phyloP scores from a whole-genome alignment of 1,140 invertebrate genomes.

The Caerostris extrusa region DNA sequence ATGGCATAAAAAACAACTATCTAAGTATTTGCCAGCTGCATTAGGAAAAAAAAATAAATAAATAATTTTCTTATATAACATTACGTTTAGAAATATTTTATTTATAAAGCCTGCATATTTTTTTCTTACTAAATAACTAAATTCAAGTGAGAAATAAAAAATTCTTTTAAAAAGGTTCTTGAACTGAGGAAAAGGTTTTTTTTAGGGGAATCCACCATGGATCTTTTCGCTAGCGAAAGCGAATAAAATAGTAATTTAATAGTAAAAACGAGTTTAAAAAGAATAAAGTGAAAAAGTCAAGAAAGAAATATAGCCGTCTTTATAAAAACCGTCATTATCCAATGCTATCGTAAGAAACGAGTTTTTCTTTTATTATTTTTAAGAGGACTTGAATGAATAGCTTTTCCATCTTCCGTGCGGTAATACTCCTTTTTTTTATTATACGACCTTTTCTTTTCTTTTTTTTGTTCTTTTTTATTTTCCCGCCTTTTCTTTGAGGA shows the following conservation, averaged over 20 bases:
- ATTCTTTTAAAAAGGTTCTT: too few relatives aligned
- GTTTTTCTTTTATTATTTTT: neutral
- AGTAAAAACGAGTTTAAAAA: neutral
- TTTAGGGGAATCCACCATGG: too few relatives aligned
- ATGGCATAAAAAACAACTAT: too few relatives aligned
- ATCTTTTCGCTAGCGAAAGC: neutral
- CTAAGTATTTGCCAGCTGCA: too few relatives aligned
- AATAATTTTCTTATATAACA: too few relatives aligned
- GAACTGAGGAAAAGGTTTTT: too few relatives aligned
- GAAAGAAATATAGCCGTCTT: slow-evolving; percentile 5
- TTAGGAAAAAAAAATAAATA: too few relatives aligned
- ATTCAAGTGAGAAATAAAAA: too few relatives aligned
- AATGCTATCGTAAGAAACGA: slow-evolving; percentile 12
- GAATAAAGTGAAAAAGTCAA: neutral
- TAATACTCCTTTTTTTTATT: slow-evolving; percentile 24
- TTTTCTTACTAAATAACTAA: too few relatives aligned
- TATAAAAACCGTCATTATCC: slow-evolving; percentile 24
- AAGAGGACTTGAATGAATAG: neutral
- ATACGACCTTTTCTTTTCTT: neutral
- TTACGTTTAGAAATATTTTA: too few relatives aligned
- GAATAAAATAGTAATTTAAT: neutral
- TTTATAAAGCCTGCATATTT: too few relatives aligned
- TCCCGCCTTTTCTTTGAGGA: too few relatives aligned
- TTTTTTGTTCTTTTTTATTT: neutral
- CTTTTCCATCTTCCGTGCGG: neutral